phyloP scores from a whole-genome alignment of 2,797 vertebrate genomes.

The Lepus townsendii region DNA sequence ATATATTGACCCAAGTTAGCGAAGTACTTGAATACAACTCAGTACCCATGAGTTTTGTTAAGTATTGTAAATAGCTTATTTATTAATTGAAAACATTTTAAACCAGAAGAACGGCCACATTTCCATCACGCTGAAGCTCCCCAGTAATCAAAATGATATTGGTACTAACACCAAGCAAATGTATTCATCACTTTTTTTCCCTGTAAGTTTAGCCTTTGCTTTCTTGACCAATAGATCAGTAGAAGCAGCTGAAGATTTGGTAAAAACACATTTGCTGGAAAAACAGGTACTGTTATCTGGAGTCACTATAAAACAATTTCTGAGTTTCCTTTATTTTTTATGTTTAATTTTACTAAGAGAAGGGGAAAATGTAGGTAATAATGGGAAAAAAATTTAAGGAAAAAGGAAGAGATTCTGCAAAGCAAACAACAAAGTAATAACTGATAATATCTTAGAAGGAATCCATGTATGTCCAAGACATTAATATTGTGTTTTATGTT shows the following conservation, averaged over 20 bases:
- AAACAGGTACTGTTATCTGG: neutral
- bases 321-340: neutral
- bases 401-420: slow-evolving; percentile 4
- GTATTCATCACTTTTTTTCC: neutral
- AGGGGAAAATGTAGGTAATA: neutral
- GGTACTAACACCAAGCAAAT: neutral
- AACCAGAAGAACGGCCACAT: neutral
- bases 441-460: neutral
- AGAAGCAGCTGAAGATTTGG: neutral
- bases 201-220: neutral
- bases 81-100: slow-evolving; percentile 36
- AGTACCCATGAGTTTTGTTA: neutral
- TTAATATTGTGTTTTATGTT: slow-evolving; percentile 39
- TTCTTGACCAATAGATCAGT: neutral
- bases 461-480: slow-evolving; percentile 12
- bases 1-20: slow-evolving; percentile 27
- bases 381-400: neutral
- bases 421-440: slow-evolving; percentile 10
- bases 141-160: neutral
- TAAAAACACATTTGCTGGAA: neutral
- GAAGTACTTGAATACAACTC: neutral
- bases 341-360: slow-evolving; percentile 47
- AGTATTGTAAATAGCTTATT: neutral
- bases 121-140: slow-evolving; percentile 11
- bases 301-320: slow-evolving; percentile 18